A percentile compares a stretch with the other conserved stretches of the same genome.
phyloP scores from a whole-genome alignment of 2,113 vertebrate genomes.

The Zapornia atra region DNA sequence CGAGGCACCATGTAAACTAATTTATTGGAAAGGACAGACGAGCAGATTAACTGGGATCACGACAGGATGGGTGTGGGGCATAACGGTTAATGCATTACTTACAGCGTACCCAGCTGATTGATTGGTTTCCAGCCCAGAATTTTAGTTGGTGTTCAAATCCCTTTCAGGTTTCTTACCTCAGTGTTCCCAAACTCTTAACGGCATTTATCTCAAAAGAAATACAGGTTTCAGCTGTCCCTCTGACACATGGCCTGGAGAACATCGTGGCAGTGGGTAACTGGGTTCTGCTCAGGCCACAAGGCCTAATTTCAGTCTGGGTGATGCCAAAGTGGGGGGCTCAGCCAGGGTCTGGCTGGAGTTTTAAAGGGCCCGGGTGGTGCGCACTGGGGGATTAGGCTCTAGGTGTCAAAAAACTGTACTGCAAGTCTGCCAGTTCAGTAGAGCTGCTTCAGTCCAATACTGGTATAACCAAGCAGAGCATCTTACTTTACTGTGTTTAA shows the following conservation, averaged over 20 bases:
- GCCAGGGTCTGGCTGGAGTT: background rate
- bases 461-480: conserved; percentile 4
- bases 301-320: background rate
- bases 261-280: background rate
- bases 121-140: background rate
- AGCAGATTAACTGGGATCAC: background rate
- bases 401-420: background rate
- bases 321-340: background rate
- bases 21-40: background rate
- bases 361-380: background rate
- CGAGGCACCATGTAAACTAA: background rate
- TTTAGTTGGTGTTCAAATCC: background rate
- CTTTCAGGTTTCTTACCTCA: background rate
- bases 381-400: background rate
- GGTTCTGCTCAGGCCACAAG: background rate
- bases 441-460: background rate
- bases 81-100: background rate
- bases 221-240: background rate
- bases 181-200: background rate
- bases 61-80: background rate
- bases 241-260: background rate
- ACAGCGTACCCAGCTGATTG: background rate
- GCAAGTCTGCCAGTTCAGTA: background rate
- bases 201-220: background rate
- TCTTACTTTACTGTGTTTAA: background rate